Evolutionary conservation across 35 echinoderm and acorn worm species (phyloP), one percentile per base, ranked within the genome.

Genomic region (Heliocidaris tuberculata): DNA sequence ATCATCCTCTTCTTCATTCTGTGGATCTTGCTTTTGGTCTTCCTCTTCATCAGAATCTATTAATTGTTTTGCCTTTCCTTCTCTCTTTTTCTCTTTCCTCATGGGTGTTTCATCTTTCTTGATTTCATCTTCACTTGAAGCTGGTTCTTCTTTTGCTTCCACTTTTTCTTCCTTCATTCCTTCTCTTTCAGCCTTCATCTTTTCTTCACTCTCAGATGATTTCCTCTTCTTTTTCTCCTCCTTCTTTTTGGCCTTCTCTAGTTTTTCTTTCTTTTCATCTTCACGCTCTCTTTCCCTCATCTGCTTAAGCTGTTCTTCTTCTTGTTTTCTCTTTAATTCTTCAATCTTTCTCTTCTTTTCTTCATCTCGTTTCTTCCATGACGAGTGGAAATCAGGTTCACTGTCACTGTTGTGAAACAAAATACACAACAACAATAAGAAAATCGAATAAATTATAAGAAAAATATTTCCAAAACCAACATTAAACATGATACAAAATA

Each of bases 171-270:
- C 94, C 50, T 86, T 85, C 49, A 86, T 65, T 86, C 59, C 31
- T 54, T 78, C 78, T 29, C 10, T 52, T 35, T 50, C 78, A 21
- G 78, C 71, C 85, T 96, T 48, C 48, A 32, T 60, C 56, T 95
- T 95, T 71, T 94, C 85, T 59, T 95, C 71, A 86, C 94, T 87
- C 93, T 95, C 92, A 93, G 50, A 60, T 71, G 49, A 90, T 21
- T 94, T 94, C 17, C 85, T 96, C 60, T 88, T 96, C 48, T 90
- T 95, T 88, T 98, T 96, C 48, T 96, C 95, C 59, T 98, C 94
- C 60, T 97, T 97, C 60, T 96, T 97, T 88, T 98, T 95, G 29
- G 94, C 94, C 60, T 98, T 98, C 59, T 98, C 97, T 31, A 94
- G 50, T 88, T 96, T 96, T 52, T 98, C 96, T 93, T 96, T 96